These are phyloP conservation scores for Otolemur crassicaudatus DNA, from an alignment of 2,797 vertebrate species.

Conservation along the genomic window DNA sequence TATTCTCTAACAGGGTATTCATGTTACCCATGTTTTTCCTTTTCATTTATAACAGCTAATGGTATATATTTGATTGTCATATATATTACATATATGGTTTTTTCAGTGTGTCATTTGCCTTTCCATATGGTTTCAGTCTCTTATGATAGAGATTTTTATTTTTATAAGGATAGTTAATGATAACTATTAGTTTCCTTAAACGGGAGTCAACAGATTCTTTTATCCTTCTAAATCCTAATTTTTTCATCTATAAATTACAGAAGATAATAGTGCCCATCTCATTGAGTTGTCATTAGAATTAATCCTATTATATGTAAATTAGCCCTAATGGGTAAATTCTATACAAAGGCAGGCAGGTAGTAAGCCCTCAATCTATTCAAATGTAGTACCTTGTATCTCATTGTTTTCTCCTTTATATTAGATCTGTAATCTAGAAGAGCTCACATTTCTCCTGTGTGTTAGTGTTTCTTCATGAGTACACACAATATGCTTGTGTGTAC, in stretches of 20 bases:
- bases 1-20: background rate
- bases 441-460: background rate
- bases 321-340: background rate
- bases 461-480: background rate
- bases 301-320: background rate
- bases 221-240: background rate
- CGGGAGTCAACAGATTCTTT: background rate
- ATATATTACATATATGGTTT: background rate
- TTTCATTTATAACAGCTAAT: background rate
- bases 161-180: background rate
- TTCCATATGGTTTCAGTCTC: slow-evolving; percentile 26
- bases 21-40: background rate
- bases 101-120: background rate
- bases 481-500: background rate
- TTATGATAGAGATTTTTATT: background rate
- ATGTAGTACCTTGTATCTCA: background rate
- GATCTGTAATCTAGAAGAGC: background rate
- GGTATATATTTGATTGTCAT: background rate
- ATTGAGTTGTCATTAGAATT: background rate
- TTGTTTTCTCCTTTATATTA: background rate
- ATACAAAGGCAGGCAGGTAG: background rate
- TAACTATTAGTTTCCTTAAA: background rate
- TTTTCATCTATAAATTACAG: background rate
- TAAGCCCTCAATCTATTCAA: background rate
- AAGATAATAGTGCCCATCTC: background rate